phyloP scores from a whole-genome alignment of 2,888 invertebrate genomes.

The Eremobia ochroleuca region DNA sequence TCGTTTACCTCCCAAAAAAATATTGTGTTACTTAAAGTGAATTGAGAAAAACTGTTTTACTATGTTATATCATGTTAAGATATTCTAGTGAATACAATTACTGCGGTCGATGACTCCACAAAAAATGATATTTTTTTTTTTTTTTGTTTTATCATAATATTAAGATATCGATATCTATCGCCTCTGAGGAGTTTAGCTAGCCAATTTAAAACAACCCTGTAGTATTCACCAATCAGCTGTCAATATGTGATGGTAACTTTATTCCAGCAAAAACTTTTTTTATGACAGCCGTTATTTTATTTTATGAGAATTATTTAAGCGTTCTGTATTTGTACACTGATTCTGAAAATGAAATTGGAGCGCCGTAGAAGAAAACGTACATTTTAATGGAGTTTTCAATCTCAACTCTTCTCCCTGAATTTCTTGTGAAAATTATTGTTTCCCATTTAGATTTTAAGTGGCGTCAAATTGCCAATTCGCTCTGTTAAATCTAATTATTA shows the following conservation, averaged over 20 bases:
- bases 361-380: conserved; percentile 10
- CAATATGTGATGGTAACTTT: neutral
- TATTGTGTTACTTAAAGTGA: too few relatives aligned
- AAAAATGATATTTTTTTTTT: too few relatives aligned
- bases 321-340: conserved; percentile 6
- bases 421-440: conserved; percentile 37
- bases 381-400: conserved; percentile 37
- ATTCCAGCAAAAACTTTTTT: neutral
- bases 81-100: too few relatives aligned
- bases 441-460: conserved; percentile 29
- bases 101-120: too few relatives aligned
- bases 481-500: conserved; percentile 23
- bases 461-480: conserved; percentile 36
- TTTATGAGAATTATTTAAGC: neutral
- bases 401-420: conserved; percentile 28
- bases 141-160: too few relatives aligned
- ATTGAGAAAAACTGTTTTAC: too few relatives aligned
- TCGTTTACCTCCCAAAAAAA: too few relatives aligned
- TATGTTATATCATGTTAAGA: too few relatives aligned
- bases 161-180: too few relatives aligned
- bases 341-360: conserved; percentile 3
- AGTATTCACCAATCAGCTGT: neutral
- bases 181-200: too few relatives aligned
- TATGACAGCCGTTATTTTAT: conserved; percentile 2
- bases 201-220: too few relatives aligned